These are phyloP conservation scores for Nyctibius bracteatus DNA, from an alignment of 2,113 vertebrate species.

Conservation along the genomic window DNA sequence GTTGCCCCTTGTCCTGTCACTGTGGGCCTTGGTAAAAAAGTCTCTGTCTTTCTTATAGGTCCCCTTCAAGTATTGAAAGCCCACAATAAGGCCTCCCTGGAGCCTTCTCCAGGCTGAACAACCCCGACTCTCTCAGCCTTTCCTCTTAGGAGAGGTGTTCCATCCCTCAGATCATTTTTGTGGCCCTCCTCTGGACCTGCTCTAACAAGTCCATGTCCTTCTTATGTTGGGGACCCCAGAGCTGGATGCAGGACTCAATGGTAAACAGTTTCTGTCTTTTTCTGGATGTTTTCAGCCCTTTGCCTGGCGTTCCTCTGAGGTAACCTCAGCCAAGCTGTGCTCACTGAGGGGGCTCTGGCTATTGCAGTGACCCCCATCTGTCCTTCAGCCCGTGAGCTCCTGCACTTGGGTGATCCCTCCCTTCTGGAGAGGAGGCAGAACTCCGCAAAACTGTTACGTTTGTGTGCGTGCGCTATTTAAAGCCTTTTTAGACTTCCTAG, in stretches of 20 bases:
- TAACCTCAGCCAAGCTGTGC: neutral
- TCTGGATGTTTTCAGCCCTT: neutral
- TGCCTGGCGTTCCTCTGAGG: neutral
- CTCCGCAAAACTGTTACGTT: neutral
- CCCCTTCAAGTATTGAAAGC: neutral
- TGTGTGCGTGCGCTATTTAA: fast-evolving
- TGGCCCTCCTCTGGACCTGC: neutral
- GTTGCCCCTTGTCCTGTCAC: neutral
- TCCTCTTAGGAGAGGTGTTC: neutral
- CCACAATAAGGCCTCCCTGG: fast-evolving
- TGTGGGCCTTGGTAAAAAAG: neutral
- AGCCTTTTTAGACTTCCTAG: neutral
- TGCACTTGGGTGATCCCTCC: fast-evolving
- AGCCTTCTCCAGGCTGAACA: neutral
- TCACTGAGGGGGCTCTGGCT: neutral
- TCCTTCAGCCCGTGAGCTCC: fast-evolving
- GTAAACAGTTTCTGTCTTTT: neutral
- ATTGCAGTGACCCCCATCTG: fast-evolving
- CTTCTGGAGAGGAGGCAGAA: neutral
- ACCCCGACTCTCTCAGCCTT: neutral
- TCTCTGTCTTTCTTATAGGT: neutral
- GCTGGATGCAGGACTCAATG: no score
- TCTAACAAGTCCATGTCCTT: neutral
- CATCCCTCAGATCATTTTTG: neutral
- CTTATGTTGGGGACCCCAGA: neutral